Base-by-base conservation (phyloP, 37 sponge, comb jelly and placozoan species). In the Halichondria panicea region DNA sequence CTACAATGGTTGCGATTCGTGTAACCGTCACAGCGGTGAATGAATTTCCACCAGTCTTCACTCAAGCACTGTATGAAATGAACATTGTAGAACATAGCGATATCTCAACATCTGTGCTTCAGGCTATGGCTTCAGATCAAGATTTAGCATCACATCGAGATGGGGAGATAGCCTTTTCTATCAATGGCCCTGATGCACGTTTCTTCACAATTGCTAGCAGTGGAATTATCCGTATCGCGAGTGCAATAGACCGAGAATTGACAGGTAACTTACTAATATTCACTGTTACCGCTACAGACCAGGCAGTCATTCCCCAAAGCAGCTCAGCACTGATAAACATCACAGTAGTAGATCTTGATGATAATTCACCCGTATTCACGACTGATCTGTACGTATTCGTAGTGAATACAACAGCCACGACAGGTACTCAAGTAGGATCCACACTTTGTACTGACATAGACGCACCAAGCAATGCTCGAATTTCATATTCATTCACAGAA, bases 371-470 rank as follows among this genome's bases (percentile, higher is more conserved):
- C 0, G 19, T 33, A 40, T 81, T 91, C 53, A 48, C 56, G 5
- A 33, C 67, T 44, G 0, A 13, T 22, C 60, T 85, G n/a, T 85
- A 90, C 50, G 21, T 40, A 6, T 48, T 44, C 24, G 19, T 54
- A 0, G 30, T 77, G 21, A 61, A 58, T 24, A 37, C 19, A 22
- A 63, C 73, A 5, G 35, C 61, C 2, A 42, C 41, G 38, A 13
- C 34, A 32, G 56, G 67, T 1, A 50, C 63, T 59, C 38, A 25
- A 8, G 72, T 82, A 4, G 27, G 43, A 28, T 57, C 70, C 1
- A 59, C 80, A 2, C 21, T 19, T 25, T 89, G 90, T 30, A 79
- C 70, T 38, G 90, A 89, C 46, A 40, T 45, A 45, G 90, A 80
- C 42, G n/a, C 38, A 2, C 66, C 58, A 2, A 19, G 22, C 8